These are phyloP conservation scores for Rhyacophila evoluta DNA, from an alignment of 2,888 invertebrate genomes.

Conservation along the genomic window DNA sequence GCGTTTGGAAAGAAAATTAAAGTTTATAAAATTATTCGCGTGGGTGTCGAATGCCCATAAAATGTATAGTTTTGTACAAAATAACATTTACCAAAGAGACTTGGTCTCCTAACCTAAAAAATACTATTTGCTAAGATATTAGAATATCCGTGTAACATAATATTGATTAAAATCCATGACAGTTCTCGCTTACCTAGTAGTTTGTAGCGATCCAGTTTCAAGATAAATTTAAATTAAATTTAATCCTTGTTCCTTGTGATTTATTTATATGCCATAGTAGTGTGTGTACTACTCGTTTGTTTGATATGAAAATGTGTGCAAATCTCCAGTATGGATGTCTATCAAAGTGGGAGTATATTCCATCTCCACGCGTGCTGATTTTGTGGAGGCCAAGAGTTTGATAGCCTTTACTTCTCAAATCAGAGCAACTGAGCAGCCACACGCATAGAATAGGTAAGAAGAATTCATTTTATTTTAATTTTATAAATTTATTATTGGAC, in stretches of 20 bases:
- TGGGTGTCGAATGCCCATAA: constrained; percentile 29
- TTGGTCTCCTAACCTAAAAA: constrained; percentile 71
- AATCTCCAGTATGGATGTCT: background rate
- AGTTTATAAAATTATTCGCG: constrained; percentile 16
- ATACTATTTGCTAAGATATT: constrained; percentile 44
- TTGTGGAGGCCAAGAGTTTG: background rate
- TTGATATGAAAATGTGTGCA: background rate
- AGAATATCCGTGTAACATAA: constrained; percentile 50
- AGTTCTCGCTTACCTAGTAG: constrained; percentile 47
- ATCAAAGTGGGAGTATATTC: background rate
- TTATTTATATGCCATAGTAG: constrained; percentile 42
- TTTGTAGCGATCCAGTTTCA: constrained; percentile 38
- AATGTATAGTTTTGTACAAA: constrained; percentile 70
- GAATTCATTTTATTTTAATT: too few species aligned
- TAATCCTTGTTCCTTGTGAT: constrained; percentile 49
- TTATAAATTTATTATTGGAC: too few species aligned
- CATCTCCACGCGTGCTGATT: background rate
- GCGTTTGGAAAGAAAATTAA: background rate
- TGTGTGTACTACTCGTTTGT: constrained; percentile 20
- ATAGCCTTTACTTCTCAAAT: background rate
- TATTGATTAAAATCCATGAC: constrained; percentile 44
- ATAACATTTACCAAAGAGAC: constrained; percentile 72
- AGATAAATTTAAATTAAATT: constrained; percentile 38
- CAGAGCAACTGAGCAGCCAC: constrained; percentile 38
- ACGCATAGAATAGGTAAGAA: constrained; percentile 51